Evolutionary conservation across 2,113 vertebrate species (phyloP).

Genomic region (Brachirus orientalis): DNA sequence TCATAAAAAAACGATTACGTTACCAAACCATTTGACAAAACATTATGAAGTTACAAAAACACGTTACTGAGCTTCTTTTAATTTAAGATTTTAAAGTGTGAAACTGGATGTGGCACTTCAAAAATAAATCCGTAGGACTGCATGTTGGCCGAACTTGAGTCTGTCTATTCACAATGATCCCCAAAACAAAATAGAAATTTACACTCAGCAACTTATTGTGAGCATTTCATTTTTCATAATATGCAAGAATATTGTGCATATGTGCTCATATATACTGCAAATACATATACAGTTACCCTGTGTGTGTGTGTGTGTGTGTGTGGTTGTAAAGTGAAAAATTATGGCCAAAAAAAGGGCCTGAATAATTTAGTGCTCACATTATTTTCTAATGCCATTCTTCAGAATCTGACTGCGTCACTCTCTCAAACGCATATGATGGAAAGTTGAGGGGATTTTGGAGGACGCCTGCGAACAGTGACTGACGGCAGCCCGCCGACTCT

Average conservation of each 20-base stretch:
- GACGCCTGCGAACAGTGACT: constrained; percentile 74
- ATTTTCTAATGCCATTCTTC: constrained; percentile 81
- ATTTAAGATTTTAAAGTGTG: too few species aligned
- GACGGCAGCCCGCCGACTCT: constrained; percentile 69
- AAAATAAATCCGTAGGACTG: too few species aligned
- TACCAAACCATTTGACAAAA: too few species aligned
- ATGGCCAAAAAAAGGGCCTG: constrained; percentile 69
- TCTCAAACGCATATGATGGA: constrained; percentile 72
- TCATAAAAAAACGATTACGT: too few species aligned
- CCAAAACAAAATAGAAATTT: too few species aligned
- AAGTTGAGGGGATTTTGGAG: constrained; percentile 73
- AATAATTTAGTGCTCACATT: constrained; percentile 81
- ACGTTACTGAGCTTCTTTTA: too few species aligned
- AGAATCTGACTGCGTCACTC: constrained; percentile 73
- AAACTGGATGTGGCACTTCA: too few species aligned
- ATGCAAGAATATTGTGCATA: background rate
- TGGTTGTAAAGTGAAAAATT: constrained; percentile 72
- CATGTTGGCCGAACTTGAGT: too few species aligned
- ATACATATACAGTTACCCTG: background rate
- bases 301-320: constrained; percentile 39
- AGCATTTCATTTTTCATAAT: too few species aligned
- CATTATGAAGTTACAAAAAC: too few species aligned
- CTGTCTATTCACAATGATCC: too few species aligned
- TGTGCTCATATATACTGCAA: background rate
- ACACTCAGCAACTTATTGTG: too few species aligned